Conservation (phyloP, 2,888 invertebrate genomes). For the Itoplectis maculator region DNA sequence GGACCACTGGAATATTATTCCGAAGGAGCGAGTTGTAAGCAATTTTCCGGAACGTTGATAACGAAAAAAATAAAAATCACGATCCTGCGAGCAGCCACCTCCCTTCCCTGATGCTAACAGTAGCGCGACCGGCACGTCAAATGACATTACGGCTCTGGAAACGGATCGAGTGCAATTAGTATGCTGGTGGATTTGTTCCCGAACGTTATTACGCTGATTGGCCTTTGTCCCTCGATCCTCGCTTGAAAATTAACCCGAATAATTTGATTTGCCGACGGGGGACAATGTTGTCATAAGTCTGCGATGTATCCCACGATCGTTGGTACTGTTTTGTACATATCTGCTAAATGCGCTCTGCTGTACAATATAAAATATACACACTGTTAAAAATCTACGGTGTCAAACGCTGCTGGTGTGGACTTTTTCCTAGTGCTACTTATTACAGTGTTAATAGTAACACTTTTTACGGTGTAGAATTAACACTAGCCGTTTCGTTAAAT, state of each 20-base stretch:
- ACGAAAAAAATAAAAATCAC: slow-evolving; percentile 19
- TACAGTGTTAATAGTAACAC: too few relatives aligned
- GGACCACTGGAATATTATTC: neutral
- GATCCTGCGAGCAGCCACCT: slow-evolving; percentile 9
- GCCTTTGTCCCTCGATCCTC: slow-evolving; percentile 64
- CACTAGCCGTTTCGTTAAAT: too few relatives aligned
- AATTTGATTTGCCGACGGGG: slow-evolving; percentile 59
- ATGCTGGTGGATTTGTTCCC: slow-evolving; percentile 54
- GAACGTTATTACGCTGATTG: slow-evolving; percentile 69
- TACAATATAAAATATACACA: slow-evolving; percentile 3
- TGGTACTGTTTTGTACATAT: neutral
- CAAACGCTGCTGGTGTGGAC: too few relatives aligned
- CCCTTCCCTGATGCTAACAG: slow-evolving; percentile 6
- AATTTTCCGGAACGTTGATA: slow-evolving; percentile 52
- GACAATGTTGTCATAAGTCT: slow-evolving; percentile 63
- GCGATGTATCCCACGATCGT: slow-evolving; percentile 26
- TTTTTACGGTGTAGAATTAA: too few relatives aligned
- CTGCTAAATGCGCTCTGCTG: neutral
- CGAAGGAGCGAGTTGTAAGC: slow-evolving; percentile 16
- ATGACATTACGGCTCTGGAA: slow-evolving; percentile 60
- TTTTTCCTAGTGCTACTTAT: too few relatives aligned
- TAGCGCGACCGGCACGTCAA: slow-evolving; percentile 41
- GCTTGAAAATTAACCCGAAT: slow-evolving; percentile 69
- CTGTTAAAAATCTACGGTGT: too few relatives aligned
- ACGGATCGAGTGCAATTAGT: slow-evolving; percentile 66